These are phyloP conservation scores for Drosophila nebulosa DNA, from an alignment of 1,140 invertebrate genomes.

Conservation along the genomic window DNA sequence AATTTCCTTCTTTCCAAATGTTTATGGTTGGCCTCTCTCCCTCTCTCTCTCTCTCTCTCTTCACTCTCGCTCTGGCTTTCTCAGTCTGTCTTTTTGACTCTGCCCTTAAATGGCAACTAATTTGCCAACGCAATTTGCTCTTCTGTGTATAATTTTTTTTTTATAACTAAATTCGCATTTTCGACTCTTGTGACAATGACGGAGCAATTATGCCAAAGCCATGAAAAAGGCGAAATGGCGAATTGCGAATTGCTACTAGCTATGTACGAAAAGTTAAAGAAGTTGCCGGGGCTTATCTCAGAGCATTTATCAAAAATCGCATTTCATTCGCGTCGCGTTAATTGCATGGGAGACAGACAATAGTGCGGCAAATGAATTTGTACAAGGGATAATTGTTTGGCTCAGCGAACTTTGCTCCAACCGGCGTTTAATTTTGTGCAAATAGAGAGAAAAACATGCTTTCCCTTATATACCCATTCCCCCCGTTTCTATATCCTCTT, in stretches of 20 bases:
- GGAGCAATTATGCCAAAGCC: constrained; percentile 67
- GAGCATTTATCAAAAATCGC: constrained; percentile 73
- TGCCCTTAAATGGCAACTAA: constrained; percentile 73
- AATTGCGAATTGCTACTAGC: constrained; percentile 40
- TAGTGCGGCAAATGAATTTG: constrained; percentile 77
- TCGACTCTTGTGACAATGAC: constrained; percentile 55
- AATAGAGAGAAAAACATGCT: constrained; percentile 67
- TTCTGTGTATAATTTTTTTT: constrained; percentile 15
- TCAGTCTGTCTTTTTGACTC: constrained; percentile 8
- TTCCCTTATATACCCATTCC: background rate
- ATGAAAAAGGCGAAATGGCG: constrained; percentile 62
- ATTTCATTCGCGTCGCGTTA: constrained; percentile 60
- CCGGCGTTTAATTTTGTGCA: constrained; percentile 74
- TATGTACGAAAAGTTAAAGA: background rate
- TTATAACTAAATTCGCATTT: constrained; percentile 75
- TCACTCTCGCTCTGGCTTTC: constrained; percentile 3
- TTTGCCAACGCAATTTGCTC: constrained; percentile 69
- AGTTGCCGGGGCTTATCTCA: constrained; percentile 45
- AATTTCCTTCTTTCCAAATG: constrained; percentile 6
- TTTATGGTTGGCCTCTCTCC: constrained; percentile 53
- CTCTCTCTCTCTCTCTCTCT: constrained; percentile 7
- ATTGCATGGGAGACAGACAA: constrained; percentile 59
- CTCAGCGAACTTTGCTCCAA: constrained; percentile 46
- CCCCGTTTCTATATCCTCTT: background rate
- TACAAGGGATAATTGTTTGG: constrained; percentile 72